phyloP scores from a whole-genome alignment of 2,888 invertebrate genomes.

The Elmis aenea region DNA sequence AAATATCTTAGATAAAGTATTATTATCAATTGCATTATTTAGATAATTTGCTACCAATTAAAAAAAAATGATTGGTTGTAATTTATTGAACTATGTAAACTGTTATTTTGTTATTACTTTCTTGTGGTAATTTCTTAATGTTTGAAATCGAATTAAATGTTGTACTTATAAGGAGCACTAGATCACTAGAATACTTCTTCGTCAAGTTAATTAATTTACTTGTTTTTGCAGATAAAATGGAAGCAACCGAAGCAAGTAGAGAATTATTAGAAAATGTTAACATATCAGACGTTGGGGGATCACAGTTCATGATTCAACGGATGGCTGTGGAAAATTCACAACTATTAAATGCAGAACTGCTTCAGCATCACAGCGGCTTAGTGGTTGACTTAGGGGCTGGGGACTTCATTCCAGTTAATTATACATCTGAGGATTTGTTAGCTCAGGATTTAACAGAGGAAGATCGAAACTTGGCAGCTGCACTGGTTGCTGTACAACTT shows the following conservation, averaged over 20 bases:
- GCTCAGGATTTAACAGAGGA: conserved; percentile 53
- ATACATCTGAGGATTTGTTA: conserved; percentile 43
- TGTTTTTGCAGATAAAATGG: conserved; percentile 28
- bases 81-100: no score
- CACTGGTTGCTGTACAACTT: conserved; percentile 57
- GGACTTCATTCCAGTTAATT: conserved; percentile 45
- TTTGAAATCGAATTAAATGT: no score
- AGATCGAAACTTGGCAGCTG: conserved; percentile 57
- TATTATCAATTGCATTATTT: no score
- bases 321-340: conserved; percentile 42
- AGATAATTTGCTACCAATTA: no score
- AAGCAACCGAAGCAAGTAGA: conserved; percentile 27
- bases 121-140: no score
- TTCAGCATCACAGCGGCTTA: conserved; percentile 43
- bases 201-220: no score
- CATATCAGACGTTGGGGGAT: conserved; percentile 36
- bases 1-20: no score
- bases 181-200: no score
- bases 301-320: conserved; percentile 44
- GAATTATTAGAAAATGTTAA: conserved; percentile 36
- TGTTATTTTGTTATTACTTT: no score
- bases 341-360: conserved; percentile 40
- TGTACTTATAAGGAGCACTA: no score
- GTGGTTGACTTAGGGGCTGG: conserved; percentile 44
- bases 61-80: no score